A percentile compares a stretch with the other conserved stretches of the same genome.
phyloP scores from a whole-genome alignment of 2,113 vertebrate genomes.

The Chloroceryle aenea region DNA sequence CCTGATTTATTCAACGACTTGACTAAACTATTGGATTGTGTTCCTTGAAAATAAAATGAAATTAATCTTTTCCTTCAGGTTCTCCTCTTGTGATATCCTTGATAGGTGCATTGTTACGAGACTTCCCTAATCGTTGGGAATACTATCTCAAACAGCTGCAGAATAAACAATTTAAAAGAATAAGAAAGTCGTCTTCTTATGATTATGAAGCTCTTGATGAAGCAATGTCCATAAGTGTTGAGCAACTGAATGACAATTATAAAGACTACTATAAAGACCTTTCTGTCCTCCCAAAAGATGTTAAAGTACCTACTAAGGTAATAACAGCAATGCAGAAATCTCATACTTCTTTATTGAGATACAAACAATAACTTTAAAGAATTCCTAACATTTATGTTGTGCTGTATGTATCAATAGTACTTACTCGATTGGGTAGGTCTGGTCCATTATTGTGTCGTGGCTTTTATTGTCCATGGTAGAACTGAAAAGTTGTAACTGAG shows the following conservation, averaged over 20 bases:
- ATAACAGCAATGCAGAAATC: background rate
- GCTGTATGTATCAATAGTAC: background rate
- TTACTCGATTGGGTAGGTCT: background rate
- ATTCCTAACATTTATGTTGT: background rate
- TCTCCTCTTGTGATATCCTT: conserved; percentile 95
- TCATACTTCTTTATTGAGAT: background rate
- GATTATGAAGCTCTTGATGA: conserved; percentile 98
- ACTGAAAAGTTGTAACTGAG: background rate
- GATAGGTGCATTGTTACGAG: conserved; percentile 91
- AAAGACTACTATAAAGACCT: conserved; percentile 90
- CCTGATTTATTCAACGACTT: background rate
- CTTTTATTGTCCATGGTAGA: background rate
- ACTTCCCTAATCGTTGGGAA: conserved; percentile 92
- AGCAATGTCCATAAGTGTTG: conserved; percentile 96
- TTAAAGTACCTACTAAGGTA: conserved; percentile 95
- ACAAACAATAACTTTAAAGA: background rate
- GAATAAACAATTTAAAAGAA: conserved; percentile 93
- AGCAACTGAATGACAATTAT: conserved; percentile 86
- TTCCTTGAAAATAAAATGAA: background rate
- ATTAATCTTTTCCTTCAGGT: conserved; percentile 73
- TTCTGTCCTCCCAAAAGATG: conserved; percentile 89
- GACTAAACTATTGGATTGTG: background rate
- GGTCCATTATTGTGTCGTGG: background rate
- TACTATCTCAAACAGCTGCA: conserved; percentile 94
- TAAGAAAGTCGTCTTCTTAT: conserved; percentile 93